Conservation (phyloP, 64 coral and sea anemone species). For the Stylophora pistillata region DNA sequence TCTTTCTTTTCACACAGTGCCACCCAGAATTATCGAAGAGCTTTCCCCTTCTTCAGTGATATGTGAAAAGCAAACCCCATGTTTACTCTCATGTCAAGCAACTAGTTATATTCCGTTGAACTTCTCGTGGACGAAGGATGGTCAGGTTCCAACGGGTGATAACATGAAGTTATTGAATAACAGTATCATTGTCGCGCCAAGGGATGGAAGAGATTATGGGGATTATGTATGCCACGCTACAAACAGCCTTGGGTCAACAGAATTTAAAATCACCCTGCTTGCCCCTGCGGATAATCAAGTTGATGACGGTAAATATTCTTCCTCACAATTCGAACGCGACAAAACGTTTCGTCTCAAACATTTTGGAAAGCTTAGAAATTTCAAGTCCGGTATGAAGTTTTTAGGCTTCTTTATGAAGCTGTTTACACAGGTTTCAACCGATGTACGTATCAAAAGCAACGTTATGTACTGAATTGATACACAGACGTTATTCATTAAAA, state of each 20-base stretch:
- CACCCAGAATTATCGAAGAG: not conserved
- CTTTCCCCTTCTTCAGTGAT: not conserved
- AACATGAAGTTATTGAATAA: not conserved
- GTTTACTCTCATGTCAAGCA: not conserved
- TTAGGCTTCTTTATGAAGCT: no score
- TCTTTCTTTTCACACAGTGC: not conserved
- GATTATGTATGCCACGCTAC: not conserved
- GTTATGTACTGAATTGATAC: no score
- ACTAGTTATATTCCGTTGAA: not conserved
- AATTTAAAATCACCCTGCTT: not conserved
- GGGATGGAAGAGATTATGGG: not conserved
- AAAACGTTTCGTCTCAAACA: no score
- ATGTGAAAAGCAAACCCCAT: not conserved
- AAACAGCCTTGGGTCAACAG: conserved; percentile 1
- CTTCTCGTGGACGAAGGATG: conserved; percentile 1
- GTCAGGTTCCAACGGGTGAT: not conserved
- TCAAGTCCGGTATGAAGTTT: no score
- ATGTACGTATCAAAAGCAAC: no score
- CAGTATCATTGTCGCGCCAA: not conserved
- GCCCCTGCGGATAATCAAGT: no score
- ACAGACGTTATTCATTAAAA: no score
- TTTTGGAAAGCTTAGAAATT: no score
- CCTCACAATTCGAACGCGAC: no score
- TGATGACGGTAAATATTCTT: no score
- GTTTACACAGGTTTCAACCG: no score